Percentiles rank a stretch among this genome's conserved stretches.
These are phyloP conservation scores for Leptinotarsa defecta DNA, from an alignment of 1,140 invertebrate genomes.

Conservation along the genomic window DNA sequence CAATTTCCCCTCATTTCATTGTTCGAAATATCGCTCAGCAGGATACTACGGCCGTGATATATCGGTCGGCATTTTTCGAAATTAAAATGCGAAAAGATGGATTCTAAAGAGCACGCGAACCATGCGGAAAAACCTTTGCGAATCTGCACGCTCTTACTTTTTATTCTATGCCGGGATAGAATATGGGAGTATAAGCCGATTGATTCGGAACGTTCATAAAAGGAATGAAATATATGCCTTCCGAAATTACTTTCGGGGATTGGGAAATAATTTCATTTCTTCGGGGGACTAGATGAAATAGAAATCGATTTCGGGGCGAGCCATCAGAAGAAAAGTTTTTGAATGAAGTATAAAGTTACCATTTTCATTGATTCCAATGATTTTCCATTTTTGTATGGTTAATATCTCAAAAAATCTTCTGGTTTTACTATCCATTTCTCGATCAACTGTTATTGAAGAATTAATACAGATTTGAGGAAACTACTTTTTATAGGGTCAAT, in stretches of 20 bases:
- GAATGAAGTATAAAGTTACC: too few relatives aligned
- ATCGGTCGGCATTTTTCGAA: background rate
- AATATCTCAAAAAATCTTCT: too few relatives aligned
- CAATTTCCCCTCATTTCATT: background rate
- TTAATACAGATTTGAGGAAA: too few relatives aligned
- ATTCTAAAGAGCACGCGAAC: conserved; percentile 5
- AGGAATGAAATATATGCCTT: conserved; percentile 6
- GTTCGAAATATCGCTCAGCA: background rate
- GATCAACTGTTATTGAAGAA: too few relatives aligned
- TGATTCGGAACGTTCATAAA: conserved; percentile 1
- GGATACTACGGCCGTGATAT: background rate
- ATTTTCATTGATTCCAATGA: too few relatives aligned
- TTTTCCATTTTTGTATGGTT: too few relatives aligned
- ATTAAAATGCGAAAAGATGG: conserved; percentile 2
- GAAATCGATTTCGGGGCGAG: too few relatives aligned
- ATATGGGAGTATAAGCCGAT: conserved; percentile 2
- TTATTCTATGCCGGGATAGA: background rate
- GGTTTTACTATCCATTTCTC: too few relatives aligned
- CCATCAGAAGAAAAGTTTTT: too few relatives aligned
- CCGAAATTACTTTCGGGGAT: conserved; percentile 13
- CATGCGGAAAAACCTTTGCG: background rate
- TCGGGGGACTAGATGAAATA: background rate
- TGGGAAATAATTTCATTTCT: conserved; percentile 18
- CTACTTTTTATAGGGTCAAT: too few relatives aligned
- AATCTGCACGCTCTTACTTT: background rate